Conservation (phyloP, 92 coral and sea anemone genomes). For the Epizoanthus ramosus region DNA sequence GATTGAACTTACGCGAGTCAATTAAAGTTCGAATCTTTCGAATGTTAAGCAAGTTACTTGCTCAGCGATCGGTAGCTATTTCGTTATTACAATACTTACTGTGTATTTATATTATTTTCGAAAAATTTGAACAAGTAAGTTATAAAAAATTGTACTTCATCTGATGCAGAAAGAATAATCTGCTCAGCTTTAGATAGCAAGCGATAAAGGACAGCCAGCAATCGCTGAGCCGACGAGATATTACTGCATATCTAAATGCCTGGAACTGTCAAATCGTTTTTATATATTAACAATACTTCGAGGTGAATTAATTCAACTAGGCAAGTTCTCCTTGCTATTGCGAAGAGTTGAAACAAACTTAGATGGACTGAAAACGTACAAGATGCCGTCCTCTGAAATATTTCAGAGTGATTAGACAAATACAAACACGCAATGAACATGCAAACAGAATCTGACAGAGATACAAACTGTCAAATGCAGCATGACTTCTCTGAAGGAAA, state of each 20-base stretch:
- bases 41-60: not conserved
- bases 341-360: slow-evolving; percentile 18
- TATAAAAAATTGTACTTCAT: not conserved
- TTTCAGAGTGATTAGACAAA: not conserved
- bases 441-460: slow-evolving; percentile 7
- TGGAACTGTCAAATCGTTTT: not conserved
- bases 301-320: not conserved
- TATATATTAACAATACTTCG: not conserved
- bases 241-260: slow-evolving; percentile 17
- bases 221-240: not conserved
- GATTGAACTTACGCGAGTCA: not conserved
- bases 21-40: not conserved
- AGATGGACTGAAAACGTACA: slow-evolving; percentile 24
- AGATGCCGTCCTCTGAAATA: slow-evolving; percentile 1
- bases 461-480: not conserved
- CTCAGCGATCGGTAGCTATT: not conserved
- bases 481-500: not conserved
- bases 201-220: not conserved
- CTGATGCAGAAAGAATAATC: not conserved
- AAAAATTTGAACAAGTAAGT: not conserved
- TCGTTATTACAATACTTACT: not conserved
- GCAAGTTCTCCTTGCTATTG: not conserved
- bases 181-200: not conserved
- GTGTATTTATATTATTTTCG: not conserved
- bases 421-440: slow-evolving; percentile 9